A percentile compares a stretch with the other conserved stretches of the same genome.
Evolutionary conservation across 1,140 invertebrate species (phyloP).

Genomic region (Caenorhabditis remanei): DNA sequence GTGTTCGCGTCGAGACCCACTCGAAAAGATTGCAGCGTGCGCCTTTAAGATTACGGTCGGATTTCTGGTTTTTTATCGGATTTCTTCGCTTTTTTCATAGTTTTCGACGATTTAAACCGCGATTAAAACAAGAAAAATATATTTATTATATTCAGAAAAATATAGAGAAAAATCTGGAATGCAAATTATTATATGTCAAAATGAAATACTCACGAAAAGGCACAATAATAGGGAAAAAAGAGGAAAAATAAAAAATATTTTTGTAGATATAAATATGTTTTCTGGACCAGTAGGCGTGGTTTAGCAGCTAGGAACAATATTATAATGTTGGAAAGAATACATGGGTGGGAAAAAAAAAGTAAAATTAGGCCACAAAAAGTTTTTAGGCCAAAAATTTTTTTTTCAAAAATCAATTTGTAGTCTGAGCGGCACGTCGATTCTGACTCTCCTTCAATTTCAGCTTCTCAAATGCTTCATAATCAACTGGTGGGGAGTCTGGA

Average conservation of each 20-base stretch:
- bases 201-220: constrained; percentile 7
- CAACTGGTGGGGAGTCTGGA: constrained; percentile 74
- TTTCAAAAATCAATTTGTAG: constrained; percentile 4
- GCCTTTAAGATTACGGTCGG: constrained; percentile 32
- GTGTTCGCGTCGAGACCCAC: background rate
- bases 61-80: background rate
- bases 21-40: background rate
- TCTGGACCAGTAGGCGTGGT: background rate
- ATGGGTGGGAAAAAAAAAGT: too few species aligned
- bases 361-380: background rate
- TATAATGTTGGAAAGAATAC: background rate
- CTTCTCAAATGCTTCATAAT: constrained; percentile 69
- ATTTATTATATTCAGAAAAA: background rate
- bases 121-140: background rate
- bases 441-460: constrained; percentile 16
- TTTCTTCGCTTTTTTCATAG: background rate
- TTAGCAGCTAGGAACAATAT: too few species aligned
- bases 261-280: constrained; percentile 1
- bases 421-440: background rate
- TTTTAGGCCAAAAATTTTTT: background rate
- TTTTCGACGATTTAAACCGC: background rate
- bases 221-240: background rate
- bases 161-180: background rate
- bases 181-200: constrained; percentile 42
- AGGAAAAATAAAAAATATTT: background rate